These are phyloP conservation scores for Syngnathus typhle DNA, from an alignment of 2,113 vertebrate species.

Conservation along the genomic window DNA sequence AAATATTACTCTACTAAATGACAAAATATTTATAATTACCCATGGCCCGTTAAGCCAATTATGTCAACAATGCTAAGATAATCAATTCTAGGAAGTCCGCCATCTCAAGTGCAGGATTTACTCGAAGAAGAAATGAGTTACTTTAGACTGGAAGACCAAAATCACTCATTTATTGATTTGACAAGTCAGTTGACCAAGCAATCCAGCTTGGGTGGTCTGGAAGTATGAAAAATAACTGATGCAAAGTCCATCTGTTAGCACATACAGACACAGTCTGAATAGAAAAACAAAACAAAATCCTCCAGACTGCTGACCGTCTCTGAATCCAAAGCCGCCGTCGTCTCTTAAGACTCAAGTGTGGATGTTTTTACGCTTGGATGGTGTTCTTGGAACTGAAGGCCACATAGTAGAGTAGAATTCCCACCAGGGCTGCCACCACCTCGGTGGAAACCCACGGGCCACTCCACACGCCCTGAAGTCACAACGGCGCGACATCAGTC, in stretches of 20 bases:
- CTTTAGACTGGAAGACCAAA: slow-evolving; percentile 10
- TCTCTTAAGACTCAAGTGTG: slow-evolving; percentile 40
- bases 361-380: slow-evolving; percentile 75
- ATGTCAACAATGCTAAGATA: neutral
- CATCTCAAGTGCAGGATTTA: neutral
- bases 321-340: slow-evolving; percentile 10
- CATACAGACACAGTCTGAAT: slow-evolving; percentile 41
- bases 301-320: neutral
- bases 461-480: slow-evolving; percentile 78
- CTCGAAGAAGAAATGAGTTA: neutral
- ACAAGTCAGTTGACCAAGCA: slow-evolving; percentile 1
- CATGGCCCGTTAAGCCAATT: too few relatives aligned
- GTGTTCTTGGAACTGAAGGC: slow-evolving; percentile 83
- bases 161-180: slow-evolving; percentile 30
- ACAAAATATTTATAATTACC: too few relatives aligned
- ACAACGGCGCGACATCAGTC: neutral
- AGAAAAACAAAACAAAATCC: neutral
- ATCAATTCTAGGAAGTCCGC: neutral
- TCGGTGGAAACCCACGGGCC: slow-evolving; percentile 90
- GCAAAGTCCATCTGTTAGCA: slow-evolving; percentile 8
- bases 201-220: neutral
- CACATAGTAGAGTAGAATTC: slow-evolving; percentile 81
- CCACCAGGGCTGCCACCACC: slow-evolving; percentile 80
- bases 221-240: neutral
- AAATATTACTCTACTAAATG: too few relatives aligned